Evolutionary conservation across 2,113 vertebrate species (phyloP), one percentile per base, ranked within the genome.

Genomic region (Balaenoptera acutorostrata): DNA sequence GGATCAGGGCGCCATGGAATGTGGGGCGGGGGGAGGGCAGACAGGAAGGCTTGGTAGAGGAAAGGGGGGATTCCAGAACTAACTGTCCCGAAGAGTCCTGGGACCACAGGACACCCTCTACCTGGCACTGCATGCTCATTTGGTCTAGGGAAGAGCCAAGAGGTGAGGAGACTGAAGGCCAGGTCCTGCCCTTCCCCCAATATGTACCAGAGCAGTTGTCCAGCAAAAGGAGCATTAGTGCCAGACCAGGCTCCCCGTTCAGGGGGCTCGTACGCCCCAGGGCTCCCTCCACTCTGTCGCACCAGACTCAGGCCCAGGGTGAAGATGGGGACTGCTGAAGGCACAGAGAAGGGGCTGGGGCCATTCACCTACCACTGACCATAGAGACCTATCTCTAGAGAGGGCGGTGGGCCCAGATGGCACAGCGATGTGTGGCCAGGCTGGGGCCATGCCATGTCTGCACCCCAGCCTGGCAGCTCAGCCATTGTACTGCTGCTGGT

Each of bases 401-500:
- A 95, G 59, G 87, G 20, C 5, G 29, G 0, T 17, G 7, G 90
- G 44, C 74, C 87, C 78, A 82, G 72, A 85, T 10, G 55, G 90
- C 83, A 80, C 23, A 69, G 78, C 81, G 68, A 14, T 49, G 72
- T 21, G 39, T 33, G 27, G 64, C 69, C 87, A 83, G 49, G 49
- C 71, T 81, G 95, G 63, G 59, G 55, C 46, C 18, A 29, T 2
- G 15, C 52, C 15, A 11, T 9, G 14, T 77, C 57, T 59, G 31
- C 27, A 75, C 41, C 85, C 46, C 2, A 75, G 74, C 77, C 29
- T 14, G n/a, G 52, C 8, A 14, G 95, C 93, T 99, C 99, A 99
- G 98, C 99, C 99, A 1, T 99, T 99, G 97, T 99, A 99, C 96
- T 99, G 99, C 98, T 99, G 99, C 98, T 99, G 99, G 96, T 99